These are phyloP conservation scores for Drosophila rellima DNA, from an alignment of 2,888 invertebrate species.

Conservation along the genomic window DNA sequence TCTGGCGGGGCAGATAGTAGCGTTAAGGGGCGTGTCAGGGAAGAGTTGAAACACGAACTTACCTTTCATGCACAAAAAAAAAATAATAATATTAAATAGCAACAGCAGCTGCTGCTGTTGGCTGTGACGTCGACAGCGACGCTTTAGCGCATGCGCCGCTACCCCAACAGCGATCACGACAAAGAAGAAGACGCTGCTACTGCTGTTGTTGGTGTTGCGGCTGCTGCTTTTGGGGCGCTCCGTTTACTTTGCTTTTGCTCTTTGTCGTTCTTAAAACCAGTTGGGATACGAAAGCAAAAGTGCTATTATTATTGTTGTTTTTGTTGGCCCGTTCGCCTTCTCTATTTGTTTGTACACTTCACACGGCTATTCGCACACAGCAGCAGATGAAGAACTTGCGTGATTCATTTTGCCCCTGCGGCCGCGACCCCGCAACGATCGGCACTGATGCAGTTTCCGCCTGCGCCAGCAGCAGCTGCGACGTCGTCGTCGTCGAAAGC, in stretches of 20 bases:
- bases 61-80: slow-evolving; percentile 41
- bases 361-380: slow-evolving; percentile 61
- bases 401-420: slow-evolving; percentile 64
- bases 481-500: slow-evolving; percentile 57
- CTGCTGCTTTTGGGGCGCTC: slow-evolving; percentile 44
- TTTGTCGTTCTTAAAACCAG: slow-evolving; percentile 71
- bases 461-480: slow-evolving; percentile 70
- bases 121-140: slow-evolving; percentile 32
- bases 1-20: slow-evolving; percentile 4
- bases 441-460: slow-evolving; percentile 73
- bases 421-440: slow-evolving; percentile 38
- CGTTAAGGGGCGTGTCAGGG: slow-evolving; percentile 12
- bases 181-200: slow-evolving; percentile 39
- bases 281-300: slow-evolving; percentile 84
- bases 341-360: slow-evolving; percentile 65
- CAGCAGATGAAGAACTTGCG: slow-evolving; percentile 70
- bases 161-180: slow-evolving; percentile 44
- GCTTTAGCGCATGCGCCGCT: slow-evolving; percentile 58
- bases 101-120: slow-evolving; percentile 29
- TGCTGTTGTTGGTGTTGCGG: not conserved
- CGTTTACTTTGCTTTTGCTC: slow-evolving; percentile 50
- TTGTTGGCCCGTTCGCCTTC: slow-evolving; percentile 53
- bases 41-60: slow-evolving; percentile 38
- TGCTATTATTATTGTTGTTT: slow-evolving; percentile 69
- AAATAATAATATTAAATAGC: slow-evolving; percentile 24